Conservation (phyloP, 64 coral and sea anemone genomes). For the Cladopsammia gracilis region DNA sequence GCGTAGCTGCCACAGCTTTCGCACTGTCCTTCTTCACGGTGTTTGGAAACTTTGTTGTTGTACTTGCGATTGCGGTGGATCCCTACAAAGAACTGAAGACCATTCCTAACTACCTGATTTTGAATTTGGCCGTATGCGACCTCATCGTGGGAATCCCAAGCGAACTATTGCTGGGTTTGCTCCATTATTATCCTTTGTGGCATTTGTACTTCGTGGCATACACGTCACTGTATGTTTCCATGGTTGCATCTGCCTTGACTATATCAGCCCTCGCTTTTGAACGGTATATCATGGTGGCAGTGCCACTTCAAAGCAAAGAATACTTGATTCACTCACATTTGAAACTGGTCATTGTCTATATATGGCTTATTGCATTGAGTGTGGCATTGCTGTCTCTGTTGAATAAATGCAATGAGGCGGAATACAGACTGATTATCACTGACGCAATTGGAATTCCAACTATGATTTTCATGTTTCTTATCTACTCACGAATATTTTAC, state of each 20-base stretch:
- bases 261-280: constrained; percentile 74
- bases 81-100: constrained; percentile 88
- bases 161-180: constrained; percentile 69
- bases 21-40: constrained; percentile 58
- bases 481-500: constrained; percentile 60
- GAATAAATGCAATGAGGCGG: neutral
- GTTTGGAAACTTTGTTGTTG: constrained; percentile 78
- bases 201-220: constrained; percentile 33
- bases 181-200: constrained; percentile 3
- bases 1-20: neutral
- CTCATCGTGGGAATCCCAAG: constrained; percentile 73
- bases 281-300: constrained; percentile 55
- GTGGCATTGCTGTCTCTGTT: neutral
- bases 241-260: constrained; percentile 69
- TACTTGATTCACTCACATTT: constrained; percentile 21
- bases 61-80: constrained; percentile 66
- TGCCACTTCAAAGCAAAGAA: constrained; percentile 8
- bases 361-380: constrained; percentile 14
- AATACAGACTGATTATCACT: constrained; percentile 25
- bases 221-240: constrained; percentile 48
- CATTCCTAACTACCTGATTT: constrained; percentile 78
- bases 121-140: constrained; percentile 86
- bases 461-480: constrained; percentile 26
- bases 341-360: constrained; percentile 17
- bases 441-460: constrained; percentile 47